Evolutionary conservation across 2,888 invertebrate species (phyloP).

Genomic region (Andrena bucephala): DNA sequence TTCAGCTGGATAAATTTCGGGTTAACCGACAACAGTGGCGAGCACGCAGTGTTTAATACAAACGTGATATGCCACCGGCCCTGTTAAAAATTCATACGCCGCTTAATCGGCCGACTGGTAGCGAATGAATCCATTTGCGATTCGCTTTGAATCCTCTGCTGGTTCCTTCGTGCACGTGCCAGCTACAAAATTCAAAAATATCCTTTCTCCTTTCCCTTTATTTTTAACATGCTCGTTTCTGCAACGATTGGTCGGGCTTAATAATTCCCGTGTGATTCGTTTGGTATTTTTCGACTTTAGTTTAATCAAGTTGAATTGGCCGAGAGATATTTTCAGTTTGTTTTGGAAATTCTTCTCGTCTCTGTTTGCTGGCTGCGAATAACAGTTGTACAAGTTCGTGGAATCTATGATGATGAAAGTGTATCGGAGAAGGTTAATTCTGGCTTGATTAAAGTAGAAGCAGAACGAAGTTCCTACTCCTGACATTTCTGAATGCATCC

Average conservation of each 20-base stretch:
- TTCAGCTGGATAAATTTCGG: conserved; percentile 58
- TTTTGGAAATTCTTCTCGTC: neutral
- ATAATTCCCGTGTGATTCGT: too few relatives aligned
- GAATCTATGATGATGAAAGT: too few relatives aligned
- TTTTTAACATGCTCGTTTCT: neutral
- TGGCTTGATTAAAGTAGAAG: too few relatives aligned
- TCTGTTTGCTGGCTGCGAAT: neutral
- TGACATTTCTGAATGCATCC: too few relatives aligned
- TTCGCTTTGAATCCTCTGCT: neutral
- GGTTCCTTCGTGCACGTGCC: neutral
- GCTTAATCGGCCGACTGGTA: conserved; percentile 33
- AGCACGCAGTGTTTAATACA: conserved; percentile 16
- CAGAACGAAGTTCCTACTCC: too few relatives aligned
- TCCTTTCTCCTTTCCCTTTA: neutral
- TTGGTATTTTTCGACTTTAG: too few relatives aligned
- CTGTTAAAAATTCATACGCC: conserved; percentile 56
- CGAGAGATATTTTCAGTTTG: too few relatives aligned
- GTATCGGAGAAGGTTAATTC: too few relatives aligned
- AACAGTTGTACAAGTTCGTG: too few relatives aligned
- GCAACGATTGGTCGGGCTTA: neutral
- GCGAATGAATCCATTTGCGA: conserved; percentile 16
- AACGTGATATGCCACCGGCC: conserved; percentile 20
- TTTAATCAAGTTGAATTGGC: too few relatives aligned
- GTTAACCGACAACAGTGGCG: conserved; percentile 46
- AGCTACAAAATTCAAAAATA: neutral